These are phyloP conservation scores for Coregonus clupeaformis DNA, from an alignment of 2,113 vertebrate species.

Conservation along the genomic window DNA sequence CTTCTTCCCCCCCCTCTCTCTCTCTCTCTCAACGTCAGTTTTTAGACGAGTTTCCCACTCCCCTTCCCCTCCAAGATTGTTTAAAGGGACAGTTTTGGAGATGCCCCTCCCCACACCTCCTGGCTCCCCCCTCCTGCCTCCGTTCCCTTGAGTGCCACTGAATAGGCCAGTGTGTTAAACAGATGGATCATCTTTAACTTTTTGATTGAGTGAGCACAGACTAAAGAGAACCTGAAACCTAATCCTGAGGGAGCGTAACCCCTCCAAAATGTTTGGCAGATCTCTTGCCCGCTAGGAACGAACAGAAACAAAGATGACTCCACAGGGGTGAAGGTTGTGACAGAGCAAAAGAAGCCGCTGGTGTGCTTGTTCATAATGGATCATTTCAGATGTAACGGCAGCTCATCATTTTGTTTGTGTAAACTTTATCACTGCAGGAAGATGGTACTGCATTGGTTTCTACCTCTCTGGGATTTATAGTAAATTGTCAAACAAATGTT, in stretches of 20 bases:
- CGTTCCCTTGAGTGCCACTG: conserved; percentile 72
- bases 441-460: too few species aligned
- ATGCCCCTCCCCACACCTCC: conserved; percentile 40
- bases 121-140: conserved; percentile 47
- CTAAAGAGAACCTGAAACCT: conserved; percentile 79
- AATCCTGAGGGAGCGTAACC: conserved; percentile 75
- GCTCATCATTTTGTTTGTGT: too few species aligned
- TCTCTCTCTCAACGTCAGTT: conserved; percentile 23
- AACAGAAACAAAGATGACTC: conserved; percentile 73
- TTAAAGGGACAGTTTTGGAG: conserved; percentile 23
- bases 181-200: conserved; percentile 81
- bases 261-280: conserved; percentile 74
- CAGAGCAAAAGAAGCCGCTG: conserved; percentile 37
- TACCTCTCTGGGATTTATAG: too few species aligned
- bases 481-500: too few species aligned
- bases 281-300: conserved; percentile 62
- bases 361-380: conserved; percentile 49
- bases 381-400: conserved; percentile 15
- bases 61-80: conserved; percentile 36
- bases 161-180: conserved; percentile 79
- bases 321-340: conserved; percentile 56
- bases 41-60: conserved; percentile 32
- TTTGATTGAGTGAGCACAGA: conserved; percentile 80
- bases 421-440: too few species aligned
- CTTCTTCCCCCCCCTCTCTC: not conserved